Evolutionary conservation across 2,888 invertebrate genomes (phyloP), one percentile per base, ranked within the genome.

Genomic region (Brachynemurus nebulosus): DNA sequence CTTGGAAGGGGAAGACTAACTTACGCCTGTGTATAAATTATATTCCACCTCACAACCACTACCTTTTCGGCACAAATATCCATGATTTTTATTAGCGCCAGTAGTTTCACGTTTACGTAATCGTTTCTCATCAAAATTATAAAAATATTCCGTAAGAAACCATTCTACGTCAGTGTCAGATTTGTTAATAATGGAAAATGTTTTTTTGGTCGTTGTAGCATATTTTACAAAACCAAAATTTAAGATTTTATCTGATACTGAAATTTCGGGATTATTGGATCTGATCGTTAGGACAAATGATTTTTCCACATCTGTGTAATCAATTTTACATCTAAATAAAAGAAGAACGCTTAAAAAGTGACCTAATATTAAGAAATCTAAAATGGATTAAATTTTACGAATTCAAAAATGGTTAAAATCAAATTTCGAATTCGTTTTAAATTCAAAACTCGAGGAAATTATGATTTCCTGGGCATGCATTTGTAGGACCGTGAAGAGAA

Each of bases 191-290:
- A 42, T 16, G 2, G 14, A 19, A 19, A 42, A 33, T 20, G 11
- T 8, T 34, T 35, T 19, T 20, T 8, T 20, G 20, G n/a, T 9
- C 12, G 6, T 16, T 8, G 42, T 14, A 19, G 7, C 21, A 34
- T 21, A 25, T 42, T 42, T 42, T 14, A 35, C 35, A 4, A 19
- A 14, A 9, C 42, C 42, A 42, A 42, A 42, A 35, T 42, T 42
- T 20, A 42, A 19, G 16, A 42, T 14, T 11, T 35, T 34, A n/a
- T 17, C n/a, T 21, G 18, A 8, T 34, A 9, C 3, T 20, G 35
- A 16, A 27, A 21, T 21, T 23, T n/a, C n/a, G n/a, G n/a, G n/a
- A n/a, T n/a, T n/a, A n/a, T n/a, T n/a, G n/a, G n/a, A n/a, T n/a
- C n/a, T n/a, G n/a, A n/a, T n/a, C n/a, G n/a, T n/a, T n/a, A n/a